Evolutionary conservation across 2,888 invertebrate genomes (phyloP).

Genomic region (Apocheima hispidaria): DNA sequence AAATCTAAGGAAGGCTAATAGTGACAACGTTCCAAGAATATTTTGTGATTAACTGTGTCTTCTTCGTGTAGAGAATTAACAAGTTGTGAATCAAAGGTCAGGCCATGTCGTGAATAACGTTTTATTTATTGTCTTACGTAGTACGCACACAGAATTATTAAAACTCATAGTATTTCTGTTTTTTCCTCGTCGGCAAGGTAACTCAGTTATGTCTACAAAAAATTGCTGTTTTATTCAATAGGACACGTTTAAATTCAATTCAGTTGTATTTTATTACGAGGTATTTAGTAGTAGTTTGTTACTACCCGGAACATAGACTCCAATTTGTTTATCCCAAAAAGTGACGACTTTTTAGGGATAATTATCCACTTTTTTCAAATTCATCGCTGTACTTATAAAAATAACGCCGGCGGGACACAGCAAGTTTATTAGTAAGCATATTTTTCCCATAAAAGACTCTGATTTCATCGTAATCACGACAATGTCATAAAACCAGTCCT

Average conservation of each 20-base stretch:
- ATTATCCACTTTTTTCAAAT: too few relatives aligned
- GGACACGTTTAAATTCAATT: conserved; percentile 17
- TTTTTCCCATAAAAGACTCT: neutral
- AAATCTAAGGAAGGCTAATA: neutral
- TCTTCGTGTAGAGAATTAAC: conserved; percentile 25
- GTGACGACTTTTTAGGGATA: too few relatives aligned
- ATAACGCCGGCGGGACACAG: too few relatives aligned
- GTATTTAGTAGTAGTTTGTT: conserved; percentile 3
- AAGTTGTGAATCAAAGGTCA: conserved; percentile 32
- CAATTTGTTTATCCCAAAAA: too few relatives aligned
- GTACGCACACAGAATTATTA: conserved; percentile 22
- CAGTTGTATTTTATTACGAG: conserved; percentile 18
- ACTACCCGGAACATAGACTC: conserved; percentile 5
- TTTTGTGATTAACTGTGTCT: neutral
- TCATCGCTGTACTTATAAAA: too few relatives aligned
- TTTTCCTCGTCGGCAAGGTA: conserved; percentile 22
- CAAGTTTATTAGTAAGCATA: too few relatives aligned
- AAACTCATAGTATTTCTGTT: conserved; percentile 11
- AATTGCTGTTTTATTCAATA: conserved; percentile 28
- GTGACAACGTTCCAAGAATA: conserved; percentile 4
- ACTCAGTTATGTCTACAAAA: conserved; percentile 15
- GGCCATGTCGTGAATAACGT: conserved; percentile 22
- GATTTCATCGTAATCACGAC: conserved; percentile 26
- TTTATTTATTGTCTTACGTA: conserved; percentile 29
- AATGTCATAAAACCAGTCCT: conserved; percentile 18